Evolutionary conservation across 2,797 vertebrate species (phyloP), one percentile per base, ranked within the genome.

Genomic region (Emydoidea blandingii): DNA sequence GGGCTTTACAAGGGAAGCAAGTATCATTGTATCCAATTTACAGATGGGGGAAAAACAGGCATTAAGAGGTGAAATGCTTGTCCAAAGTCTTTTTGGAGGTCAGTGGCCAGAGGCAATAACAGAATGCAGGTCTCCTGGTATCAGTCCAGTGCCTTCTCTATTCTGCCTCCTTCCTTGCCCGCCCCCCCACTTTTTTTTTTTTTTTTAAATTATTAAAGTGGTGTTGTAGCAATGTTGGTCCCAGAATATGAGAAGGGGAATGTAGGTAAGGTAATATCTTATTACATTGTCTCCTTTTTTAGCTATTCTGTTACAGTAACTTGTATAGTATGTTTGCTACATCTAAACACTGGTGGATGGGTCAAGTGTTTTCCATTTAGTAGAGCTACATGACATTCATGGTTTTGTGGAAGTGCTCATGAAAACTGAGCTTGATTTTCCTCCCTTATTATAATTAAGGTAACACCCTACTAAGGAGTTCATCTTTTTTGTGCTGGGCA

Each of bases 291-390:
- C 29, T 31, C 29, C 15, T 50, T 16, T 50, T 50, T 50, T 50
- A 50, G 50, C 50, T 50, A 14, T 50, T 50, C 50, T 50, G 50
- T 25, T 86, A 59, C 86, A 56, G 5, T 86, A 9, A 34, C 44
- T 8, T 78, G 34, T 74, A 14, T 1, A 72, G 1, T 5, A 21
- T 62, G 34, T 19, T 74, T 29, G 19, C 18, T 47, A 16, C 2
- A 14, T 18, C 6, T 2, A 21, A 34, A 1, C 25, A 5, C 4
- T 31, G 6, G 8, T n/a, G 49, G 12, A 10, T 29, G 49, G 8
- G 6, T 86, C 52, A 74, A 34, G 18, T 68, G 25, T 10, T 65
- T 62, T 52, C 6, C 12, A 1, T 23, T 65, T 59, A 44, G 12
- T 6, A 23, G 83, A 83, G n/a, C 50, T n/a, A 37, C 19, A 62